These are phyloP conservation scores for Asobara japonica DNA, from an alignment of 1,140 invertebrate genomes.

Conservation along the genomic window DNA sequence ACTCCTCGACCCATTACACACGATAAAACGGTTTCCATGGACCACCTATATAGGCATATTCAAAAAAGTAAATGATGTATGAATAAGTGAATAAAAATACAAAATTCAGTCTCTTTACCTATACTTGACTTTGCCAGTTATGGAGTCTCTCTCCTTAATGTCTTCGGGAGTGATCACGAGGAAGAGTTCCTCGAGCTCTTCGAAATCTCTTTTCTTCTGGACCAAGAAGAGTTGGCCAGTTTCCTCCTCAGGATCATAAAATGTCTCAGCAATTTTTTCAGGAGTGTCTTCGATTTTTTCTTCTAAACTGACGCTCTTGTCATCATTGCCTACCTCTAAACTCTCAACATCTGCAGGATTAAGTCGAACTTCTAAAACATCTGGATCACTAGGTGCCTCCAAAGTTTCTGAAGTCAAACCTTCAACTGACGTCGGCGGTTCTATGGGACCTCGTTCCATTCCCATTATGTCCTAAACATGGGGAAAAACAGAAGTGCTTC, in stretches of 20 bases:
- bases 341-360: not conserved
- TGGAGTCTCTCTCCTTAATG: slow-evolving; percentile 65
- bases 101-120: too few relatives aligned
- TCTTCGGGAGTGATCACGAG: slow-evolving; percentile 57
- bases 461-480: slow-evolving; percentile 70
- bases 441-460: slow-evolving; percentile 46
- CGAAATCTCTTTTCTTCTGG: slow-evolving; percentile 47
- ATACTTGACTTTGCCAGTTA: slow-evolving; percentile 65
- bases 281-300: slow-evolving; percentile 20
- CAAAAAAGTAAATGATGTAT: too few relatives aligned
- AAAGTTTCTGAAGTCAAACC: not conserved
- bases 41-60: too few relatives aligned
- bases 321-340: not conserved
- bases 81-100: too few relatives aligned
- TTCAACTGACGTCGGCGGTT: not conserved
- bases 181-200: slow-evolving; percentile 58
- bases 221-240: slow-evolving; percentile 57
- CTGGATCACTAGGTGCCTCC: not conserved
- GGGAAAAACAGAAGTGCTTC: too few relatives aligned
- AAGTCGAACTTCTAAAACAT: not conserved
- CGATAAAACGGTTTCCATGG: slow-evolving; percentile 67
- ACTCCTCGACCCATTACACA: slow-evolving; percentile 65
- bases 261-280: slow-evolving; percentile 13
- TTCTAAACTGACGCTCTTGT: not conserved
- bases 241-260: slow-evolving; percentile 57